Evolutionary conservation across 2,113 vertebrate species (phyloP).

Genomic region (Numenius arquata): DNA sequence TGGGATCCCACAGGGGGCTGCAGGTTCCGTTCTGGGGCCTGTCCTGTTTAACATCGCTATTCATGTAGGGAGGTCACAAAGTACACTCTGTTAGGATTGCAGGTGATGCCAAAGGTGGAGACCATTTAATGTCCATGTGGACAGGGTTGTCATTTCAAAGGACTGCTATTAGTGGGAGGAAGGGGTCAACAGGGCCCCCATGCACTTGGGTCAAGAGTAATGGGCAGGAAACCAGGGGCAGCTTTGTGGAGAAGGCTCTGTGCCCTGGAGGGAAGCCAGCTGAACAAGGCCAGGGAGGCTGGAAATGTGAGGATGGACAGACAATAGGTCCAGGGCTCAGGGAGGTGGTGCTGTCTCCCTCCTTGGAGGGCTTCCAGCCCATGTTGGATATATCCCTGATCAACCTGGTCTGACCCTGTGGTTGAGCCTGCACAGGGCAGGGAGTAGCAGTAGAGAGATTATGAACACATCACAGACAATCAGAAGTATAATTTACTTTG

Average conservation of each 20-base stretch:
- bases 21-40: background rate
- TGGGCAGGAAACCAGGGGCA: rapidly evolving
- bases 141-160: background rate
- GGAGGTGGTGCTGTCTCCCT: background rate
- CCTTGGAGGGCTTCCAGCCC: background rate
- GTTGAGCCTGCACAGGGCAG: background rate
- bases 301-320: background rate
- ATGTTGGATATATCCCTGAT: rapidly evolving
- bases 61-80: background rate
- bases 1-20: rapidly evolving
- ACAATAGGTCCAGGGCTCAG: background rate
- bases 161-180: background rate
- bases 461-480: background rate
- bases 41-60: background rate
- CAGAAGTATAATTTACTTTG: background rate
- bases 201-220: background rate
- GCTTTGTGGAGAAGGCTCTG: background rate
- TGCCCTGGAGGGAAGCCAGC: background rate
- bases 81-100: background rate
- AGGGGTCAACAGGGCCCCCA: rapidly evolving
- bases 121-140: background rate
- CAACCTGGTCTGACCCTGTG: background rate
- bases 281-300: background rate
- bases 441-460: rapidly evolving
- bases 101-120: background rate